Conservation (phyloP, 2,888 invertebrate genomes). For the Patella depressa region DNA sequence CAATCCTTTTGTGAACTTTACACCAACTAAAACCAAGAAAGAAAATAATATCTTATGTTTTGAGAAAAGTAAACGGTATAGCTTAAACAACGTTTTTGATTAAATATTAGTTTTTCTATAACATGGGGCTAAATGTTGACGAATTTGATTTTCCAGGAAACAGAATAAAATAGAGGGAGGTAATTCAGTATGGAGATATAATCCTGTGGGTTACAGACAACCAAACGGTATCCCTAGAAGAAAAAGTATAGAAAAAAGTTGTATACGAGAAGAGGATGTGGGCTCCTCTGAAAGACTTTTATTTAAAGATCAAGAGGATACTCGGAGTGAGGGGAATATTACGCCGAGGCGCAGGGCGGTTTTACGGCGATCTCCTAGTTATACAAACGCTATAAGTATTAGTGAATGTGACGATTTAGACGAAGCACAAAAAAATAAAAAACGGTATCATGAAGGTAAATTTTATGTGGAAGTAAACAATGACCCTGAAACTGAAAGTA, state of each 20-base stretch:
- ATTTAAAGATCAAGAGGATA: conserved; percentile 26
- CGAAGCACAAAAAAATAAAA: conserved; percentile 27
- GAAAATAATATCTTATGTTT: too few species aligned
- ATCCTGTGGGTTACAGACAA: conserved; percentile 23
- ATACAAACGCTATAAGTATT: conserved; percentile 47
- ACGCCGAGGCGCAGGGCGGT: conserved; percentile 17
- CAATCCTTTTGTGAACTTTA: too few species aligned
- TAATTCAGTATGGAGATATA: conserved; percentile 22
- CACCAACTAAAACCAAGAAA: too few species aligned
- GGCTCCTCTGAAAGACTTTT: conserved; percentile 23
- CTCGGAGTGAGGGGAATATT: conserved; percentile 26
- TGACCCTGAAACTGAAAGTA: conserved; percentile 20
- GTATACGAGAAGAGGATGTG: not conserved
- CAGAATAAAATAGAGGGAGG: conserved; percentile 16
- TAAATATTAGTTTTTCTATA: too few species aligned
- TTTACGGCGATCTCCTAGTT: conserved; percentile 51
- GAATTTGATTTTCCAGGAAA: conserved; percentile 2
- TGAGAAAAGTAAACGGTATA: too few species aligned
- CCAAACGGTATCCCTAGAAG: conserved; percentile 27
- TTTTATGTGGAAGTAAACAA: conserved; percentile 45
- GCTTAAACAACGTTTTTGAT: too few species aligned
- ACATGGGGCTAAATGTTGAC: too few species aligned
- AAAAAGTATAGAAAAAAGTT: conserved; percentile 3
- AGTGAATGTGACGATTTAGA: conserved; percentile 20
- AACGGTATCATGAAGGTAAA: conserved; percentile 45